Conservation (phyloP, 2,888 invertebrate species). For the Calliopum simillimum region DNA sequence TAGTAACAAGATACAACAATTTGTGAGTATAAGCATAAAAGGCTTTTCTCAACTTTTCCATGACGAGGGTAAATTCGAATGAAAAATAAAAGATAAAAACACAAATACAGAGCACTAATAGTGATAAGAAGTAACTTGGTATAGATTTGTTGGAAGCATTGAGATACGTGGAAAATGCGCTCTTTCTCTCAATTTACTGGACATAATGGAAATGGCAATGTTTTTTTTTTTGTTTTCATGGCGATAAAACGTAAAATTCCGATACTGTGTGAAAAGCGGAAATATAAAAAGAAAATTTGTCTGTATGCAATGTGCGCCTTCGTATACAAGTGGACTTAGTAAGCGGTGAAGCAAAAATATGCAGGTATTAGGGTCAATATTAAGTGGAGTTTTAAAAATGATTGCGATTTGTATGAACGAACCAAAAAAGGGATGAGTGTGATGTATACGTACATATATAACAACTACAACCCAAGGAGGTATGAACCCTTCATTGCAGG, state of each 20-base stretch:
- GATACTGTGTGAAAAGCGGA: not conserved
- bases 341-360: no score
- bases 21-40: not conserved
- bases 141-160: constrained; percentile 6
- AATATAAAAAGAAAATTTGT: no score
- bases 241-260: not conserved
- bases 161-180: not conserved
- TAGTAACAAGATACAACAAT: constrained; percentile 3
- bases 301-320: no score
- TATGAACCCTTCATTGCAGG: no score
- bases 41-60: constrained; percentile 12
- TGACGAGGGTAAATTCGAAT: not conserved
- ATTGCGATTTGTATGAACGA: no score
- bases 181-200: not conserved
- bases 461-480: no score
- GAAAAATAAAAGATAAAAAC: not conserved
- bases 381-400: no score
- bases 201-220: not conserved
- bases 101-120: not conserved
- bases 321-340: no score
- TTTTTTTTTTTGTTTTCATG: not conserved
- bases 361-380: no score
- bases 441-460: no score
- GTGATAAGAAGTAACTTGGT: not conserved
- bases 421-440: no score